These are phyloP conservation scores for Metacarcinus magister DNA, from an alignment of 2,888 invertebrate species.

Conservation along the genomic window DNA sequence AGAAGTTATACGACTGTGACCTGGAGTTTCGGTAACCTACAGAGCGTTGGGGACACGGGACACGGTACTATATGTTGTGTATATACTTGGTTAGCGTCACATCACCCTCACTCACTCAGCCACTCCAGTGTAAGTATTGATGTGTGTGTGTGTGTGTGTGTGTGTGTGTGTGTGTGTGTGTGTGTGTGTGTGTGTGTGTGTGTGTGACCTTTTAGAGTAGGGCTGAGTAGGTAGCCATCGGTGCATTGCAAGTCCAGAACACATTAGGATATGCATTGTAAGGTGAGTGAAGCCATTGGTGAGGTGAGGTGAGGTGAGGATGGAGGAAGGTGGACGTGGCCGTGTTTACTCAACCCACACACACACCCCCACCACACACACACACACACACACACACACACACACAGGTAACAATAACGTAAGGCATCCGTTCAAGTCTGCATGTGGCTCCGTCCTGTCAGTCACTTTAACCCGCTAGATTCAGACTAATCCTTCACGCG, in stretches of 20 bases:
- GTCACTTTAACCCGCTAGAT: constrained; percentile 23
- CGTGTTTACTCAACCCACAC: background rate
- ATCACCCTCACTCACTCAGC: background rate
- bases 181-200: too few species aligned
- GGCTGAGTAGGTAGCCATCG: too few species aligned
- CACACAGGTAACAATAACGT: background rate
- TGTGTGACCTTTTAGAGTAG: background rate
- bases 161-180: too few species aligned
- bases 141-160: too few species aligned
- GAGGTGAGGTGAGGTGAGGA: background rate
- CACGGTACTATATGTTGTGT: background rate
- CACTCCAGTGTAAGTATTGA: too few species aligned
- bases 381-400: background rate
- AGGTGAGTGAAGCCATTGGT: too few species aligned
- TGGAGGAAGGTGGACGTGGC: background rate
- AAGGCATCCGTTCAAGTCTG: background rate
- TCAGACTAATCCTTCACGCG: background rate
- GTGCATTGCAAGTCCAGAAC: too few species aligned
- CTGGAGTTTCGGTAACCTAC: background rate
- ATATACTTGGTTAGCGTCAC: background rate
- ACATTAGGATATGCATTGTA: too few species aligned
- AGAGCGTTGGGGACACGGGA: constrained; percentile 10
- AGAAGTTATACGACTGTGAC: background rate
- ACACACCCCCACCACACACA: background rate
- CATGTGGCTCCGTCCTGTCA: background rate